These are phyloP conservation scores for Lomographa bimaculata DNA, from an alignment of 2,888 invertebrate genomes.

Conservation along the genomic window DNA sequence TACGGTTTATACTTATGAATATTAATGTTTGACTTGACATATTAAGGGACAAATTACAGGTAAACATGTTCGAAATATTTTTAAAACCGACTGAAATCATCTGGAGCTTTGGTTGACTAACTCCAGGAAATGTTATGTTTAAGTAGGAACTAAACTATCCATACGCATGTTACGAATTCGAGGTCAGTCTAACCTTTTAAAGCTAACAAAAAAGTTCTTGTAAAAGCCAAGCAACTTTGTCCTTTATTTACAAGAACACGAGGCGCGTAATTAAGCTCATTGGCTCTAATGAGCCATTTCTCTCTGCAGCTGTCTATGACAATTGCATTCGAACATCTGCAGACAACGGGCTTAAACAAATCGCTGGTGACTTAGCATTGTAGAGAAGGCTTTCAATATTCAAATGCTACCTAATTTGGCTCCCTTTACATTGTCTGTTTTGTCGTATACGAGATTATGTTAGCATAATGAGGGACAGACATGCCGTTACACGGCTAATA, in stretches of 20 bases:
- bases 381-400: slow-evolving; percentile 34
- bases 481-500: slow-evolving; percentile 26
- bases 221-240: slow-evolving; percentile 3
- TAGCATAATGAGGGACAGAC: slow-evolving; percentile 16
- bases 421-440: slow-evolving; percentile 7
- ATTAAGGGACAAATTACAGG: no score
- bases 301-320: slow-evolving; percentile 35
- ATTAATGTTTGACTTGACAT: no score
- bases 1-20: no score
- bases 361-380: slow-evolving; percentile 33
- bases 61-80: no score
- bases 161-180: no score
- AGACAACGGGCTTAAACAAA: slow-evolving; percentile 49
- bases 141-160: no score
- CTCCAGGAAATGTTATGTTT: no score
- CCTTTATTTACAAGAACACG: slow-evolving; percentile 23
- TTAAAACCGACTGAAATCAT: no score
- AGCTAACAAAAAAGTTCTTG: neutral
- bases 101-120: no score
- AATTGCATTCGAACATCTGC: slow-evolving; percentile 36
- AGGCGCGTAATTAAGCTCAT: slow-evolving; percentile 51
- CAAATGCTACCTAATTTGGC: slow-evolving; percentile 23
- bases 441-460: slow-evolving; percentile 18
- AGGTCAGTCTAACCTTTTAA: no score
- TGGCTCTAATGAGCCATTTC: slow-evolving; percentile 53